Conservation (phyloP, 2,797 vertebrate genomes). For the Podarcis lilfordi region DNA sequence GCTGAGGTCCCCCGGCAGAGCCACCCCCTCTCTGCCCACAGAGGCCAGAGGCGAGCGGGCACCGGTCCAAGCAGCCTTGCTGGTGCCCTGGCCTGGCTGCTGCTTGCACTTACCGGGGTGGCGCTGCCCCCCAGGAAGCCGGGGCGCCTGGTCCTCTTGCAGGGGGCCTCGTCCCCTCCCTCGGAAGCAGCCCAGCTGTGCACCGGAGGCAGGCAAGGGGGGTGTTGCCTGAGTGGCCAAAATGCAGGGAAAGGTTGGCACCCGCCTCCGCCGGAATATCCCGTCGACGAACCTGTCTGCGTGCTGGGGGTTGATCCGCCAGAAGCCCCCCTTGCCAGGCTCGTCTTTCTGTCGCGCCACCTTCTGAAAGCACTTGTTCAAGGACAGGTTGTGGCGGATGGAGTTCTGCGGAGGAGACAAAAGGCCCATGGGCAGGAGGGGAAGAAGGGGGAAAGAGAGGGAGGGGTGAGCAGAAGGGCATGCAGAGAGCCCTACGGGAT, state of each 20-base stretch:
- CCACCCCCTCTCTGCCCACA: conserved; percentile 79
- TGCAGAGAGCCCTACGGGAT: too few species aligned
- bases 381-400: conserved; percentile 90
- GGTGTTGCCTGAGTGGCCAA: conserved; percentile 71
- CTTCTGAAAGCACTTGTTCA: conserved; percentile 94
- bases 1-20: conserved; percentile 85
- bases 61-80: conserved; percentile 73
- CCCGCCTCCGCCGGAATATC: conserved; percentile 84
- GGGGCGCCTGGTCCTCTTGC: not conserved
- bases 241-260: conserved; percentile 85
- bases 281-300: conserved; percentile 87
- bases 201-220: not conserved
- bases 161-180: not conserved
- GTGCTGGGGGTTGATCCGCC: conserved; percentile 90
- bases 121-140: not conserved
- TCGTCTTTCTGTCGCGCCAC: conserved; percentile 91
- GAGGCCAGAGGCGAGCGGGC: conserved; percentile 79
- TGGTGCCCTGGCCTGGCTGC: conserved; percentile 65
- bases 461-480: not conserved
- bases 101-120: conserved; percentile 80
- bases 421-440: not conserved
- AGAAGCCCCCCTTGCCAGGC: conserved; percentile 91
- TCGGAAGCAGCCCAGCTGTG: conserved; percentile 10
- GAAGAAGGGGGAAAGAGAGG: too few species aligned
- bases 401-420: conserved; percentile 82